These are phyloP conservation scores for Ciconia boyciana DNA, from an alignment of 2,113 vertebrate genomes.

Conservation along the genomic window DNA sequence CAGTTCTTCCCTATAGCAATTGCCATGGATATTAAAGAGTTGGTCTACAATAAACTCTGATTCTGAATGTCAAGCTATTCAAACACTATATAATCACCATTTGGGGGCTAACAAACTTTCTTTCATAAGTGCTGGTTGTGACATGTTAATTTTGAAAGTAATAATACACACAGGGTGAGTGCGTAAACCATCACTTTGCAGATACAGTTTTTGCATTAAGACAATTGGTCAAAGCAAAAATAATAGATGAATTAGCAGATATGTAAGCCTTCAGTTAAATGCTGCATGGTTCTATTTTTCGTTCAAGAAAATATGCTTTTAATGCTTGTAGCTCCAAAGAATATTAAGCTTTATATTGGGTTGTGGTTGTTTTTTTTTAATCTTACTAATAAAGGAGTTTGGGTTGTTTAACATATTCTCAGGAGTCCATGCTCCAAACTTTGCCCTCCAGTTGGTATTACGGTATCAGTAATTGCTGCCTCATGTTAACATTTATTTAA, in stretches of 20 bases:
- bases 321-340: conserved; percentile 31
- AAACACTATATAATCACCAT: neutral
- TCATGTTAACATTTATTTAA: conserved; percentile 83
- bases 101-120: neutral
- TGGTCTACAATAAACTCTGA: neutral
- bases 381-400: conserved; percentile 67
- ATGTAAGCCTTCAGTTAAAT: conserved; percentile 35
- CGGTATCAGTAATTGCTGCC: conserved; percentile 76
- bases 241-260: conserved; percentile 24
- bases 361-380: neutral
- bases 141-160: neutral
- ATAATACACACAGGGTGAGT: neutral
- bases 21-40: neutral
- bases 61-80: neutral
- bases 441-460: conserved; percentile 79
- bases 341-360: conserved; percentile 17
- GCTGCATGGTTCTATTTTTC: neutral
- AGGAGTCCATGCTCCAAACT: conserved; percentile 67
- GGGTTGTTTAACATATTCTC: conserved; percentile 67
- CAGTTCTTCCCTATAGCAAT: neutral
- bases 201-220: neutral
- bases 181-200: conserved; percentile 50
- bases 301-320: neutral
- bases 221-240: conserved; percentile 30
- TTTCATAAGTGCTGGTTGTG: neutral